phyloP scores from a whole-genome alignment of 2,113 vertebrate species.

The Dicaeum eximium region DNA sequence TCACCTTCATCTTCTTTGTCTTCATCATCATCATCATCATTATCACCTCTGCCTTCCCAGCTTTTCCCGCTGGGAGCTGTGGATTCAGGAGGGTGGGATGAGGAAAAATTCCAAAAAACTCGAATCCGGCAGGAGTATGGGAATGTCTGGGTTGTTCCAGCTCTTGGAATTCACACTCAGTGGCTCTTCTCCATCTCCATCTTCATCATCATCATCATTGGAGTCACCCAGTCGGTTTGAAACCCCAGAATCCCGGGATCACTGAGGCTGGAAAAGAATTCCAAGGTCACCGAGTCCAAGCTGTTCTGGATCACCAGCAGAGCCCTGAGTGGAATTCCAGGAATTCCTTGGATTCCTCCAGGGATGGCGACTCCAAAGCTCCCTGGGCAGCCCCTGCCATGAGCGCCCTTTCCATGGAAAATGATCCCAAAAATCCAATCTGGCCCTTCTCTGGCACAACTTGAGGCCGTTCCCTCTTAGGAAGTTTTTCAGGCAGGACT shows the following conservation, averaged over 20 bases:
- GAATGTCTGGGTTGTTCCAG: neutral
- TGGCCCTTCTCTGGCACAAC: fast-evolving
- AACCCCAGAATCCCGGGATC: neutral
- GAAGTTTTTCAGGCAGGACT: neutral
- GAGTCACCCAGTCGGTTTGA: too few relatives aligned
- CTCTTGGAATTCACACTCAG: fast-evolving
- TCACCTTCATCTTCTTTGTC: neutral
- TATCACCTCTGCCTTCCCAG: neutral
- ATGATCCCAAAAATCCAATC: neutral
- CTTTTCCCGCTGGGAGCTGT: neutral
- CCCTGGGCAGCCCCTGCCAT: neutral
- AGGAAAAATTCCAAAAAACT: neutral
- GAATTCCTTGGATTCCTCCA: neutral
- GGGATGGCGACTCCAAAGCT: fast-evolving
- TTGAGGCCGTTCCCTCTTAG: neutral
- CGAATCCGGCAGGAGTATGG: neutral
- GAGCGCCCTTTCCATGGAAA: neutral
- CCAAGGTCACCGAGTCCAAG: neutral
- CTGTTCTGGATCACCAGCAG: neutral
- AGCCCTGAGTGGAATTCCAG: neutral
- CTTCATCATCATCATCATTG: neutral
- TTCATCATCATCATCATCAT: neutral
- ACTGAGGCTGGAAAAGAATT: neutral
- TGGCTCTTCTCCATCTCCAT: neutral
- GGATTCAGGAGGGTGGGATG: neutral